A percentile compares a stretch with the other conserved stretches of the same genome.
Evolutionary conservation across 2,888 invertebrate species (phyloP).

Genomic region (Vandiemenella viatica): DNA sequence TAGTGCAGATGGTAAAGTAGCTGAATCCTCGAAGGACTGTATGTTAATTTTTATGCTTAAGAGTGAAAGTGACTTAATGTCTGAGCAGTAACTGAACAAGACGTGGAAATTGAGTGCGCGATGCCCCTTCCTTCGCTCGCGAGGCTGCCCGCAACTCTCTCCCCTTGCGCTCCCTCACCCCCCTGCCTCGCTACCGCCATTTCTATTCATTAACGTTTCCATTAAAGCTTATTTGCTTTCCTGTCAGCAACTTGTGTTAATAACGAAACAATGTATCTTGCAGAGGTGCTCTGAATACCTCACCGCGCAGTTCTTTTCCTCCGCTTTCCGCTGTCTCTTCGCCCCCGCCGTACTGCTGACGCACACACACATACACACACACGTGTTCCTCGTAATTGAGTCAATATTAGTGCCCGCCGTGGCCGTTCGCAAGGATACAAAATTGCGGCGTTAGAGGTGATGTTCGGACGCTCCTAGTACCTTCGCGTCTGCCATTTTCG

Average conservation of each 20-base stretch:
- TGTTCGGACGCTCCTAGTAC: too few relatives aligned
- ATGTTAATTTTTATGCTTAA: too few relatives aligned
- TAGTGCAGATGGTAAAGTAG: too few relatives aligned
- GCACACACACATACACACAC: too few relatives aligned
- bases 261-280: slow-evolving; percentile 1
- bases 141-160: too few relatives aligned
- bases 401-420: background rate
- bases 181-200: background rate
- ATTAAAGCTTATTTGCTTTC: slow-evolving; percentile 2
- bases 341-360: too few relatives aligned
- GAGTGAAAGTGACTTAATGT: background rate
- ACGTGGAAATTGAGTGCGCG: background rate
- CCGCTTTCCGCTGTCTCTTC: too few relatives aligned
- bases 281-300: too few relatives aligned
- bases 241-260: slow-evolving; percentile 3
- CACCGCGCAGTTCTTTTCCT: background rate
- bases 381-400: background rate
- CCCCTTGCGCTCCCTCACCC: background rate
- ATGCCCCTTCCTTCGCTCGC: too few relatives aligned
- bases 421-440: background rate
- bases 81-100: background rate
- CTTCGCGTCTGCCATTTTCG: too few relatives aligned
- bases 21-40: too few relatives aligned
- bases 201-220: slow-evolving; percentile 3
- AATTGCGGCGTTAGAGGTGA: too few relatives aligned